Base-by-base conservation (phyloP, 2,888 invertebrate genomes). In the Gnatocerus cornutus region DNA sequence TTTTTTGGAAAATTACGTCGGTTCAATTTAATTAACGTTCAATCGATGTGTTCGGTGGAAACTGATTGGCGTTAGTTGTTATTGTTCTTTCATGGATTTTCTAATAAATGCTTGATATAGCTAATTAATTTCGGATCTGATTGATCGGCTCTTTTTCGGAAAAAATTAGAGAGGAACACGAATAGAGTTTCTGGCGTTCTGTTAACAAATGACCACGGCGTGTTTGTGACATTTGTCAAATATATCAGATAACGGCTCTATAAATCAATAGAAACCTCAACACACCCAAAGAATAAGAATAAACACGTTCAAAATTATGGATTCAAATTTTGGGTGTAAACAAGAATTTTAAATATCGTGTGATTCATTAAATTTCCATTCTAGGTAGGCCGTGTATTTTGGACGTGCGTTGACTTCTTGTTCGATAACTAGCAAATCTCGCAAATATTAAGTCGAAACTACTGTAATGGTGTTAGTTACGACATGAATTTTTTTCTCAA, bases 181-280 rank as follows among this genome's bases (percentile, higher is more conserved):
- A 4, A 4, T 4, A 1, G 21, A 3, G 4, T 21, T 21, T 21
- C 39, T 14, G 45, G 45, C 12, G 41, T 33, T 21, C 39, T 37
- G 56, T 41, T 56, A 56, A 41, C 56, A 56, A 56, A 56, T 56
- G 56, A 41, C 56, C 14, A 7, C 56, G 37, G 56, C 56, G 37
- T 56, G 56, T 56, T 12, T 21, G 27, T 56, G 56, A 41, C 56
- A 56, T 56, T 56, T 56, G 56, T 56, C 56, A 56, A 41, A 16
- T 56, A 56, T 41, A 39, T 56, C 56, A 39, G 56, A 39, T 8
- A 33, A 39, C 37, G n/a, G 41, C 41, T 39, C 21, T 21, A n/a
- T 56, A 56, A 41, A 56, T 56, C 56, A 56, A 56, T 56, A 39
- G 39, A 16, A 33, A 33, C 14, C 1, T 16, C 10, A 48, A 21